Evolutionary conservation across 1,140 invertebrate genomes (phyloP).

Genomic region (Chlorops oryzae): DNA sequence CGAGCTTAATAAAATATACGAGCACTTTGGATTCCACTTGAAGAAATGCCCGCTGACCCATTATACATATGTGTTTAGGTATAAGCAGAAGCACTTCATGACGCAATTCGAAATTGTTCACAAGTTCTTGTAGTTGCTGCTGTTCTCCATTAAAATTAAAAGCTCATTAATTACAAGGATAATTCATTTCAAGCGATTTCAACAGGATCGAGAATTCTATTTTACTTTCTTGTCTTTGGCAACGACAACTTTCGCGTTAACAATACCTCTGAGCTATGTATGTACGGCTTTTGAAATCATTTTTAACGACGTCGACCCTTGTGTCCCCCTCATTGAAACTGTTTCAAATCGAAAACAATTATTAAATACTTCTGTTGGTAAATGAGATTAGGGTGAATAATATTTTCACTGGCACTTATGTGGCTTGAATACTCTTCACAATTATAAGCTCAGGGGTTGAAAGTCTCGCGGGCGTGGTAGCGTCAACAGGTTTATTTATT

Average conservation of each 20-base stretch:
- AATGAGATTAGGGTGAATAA: no score
- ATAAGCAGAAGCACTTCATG: neutral
- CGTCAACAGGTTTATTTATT: no score
- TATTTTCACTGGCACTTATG: no score
- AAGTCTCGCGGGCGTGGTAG: no score
- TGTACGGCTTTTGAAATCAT: conserved; percentile 2
- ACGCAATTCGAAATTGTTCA: conserved; percentile 4
- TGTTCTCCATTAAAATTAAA: conserved; percentile 40
- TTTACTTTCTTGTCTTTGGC: neutral
- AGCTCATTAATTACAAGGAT: conserved; percentile 45
- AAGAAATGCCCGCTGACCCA: no score
- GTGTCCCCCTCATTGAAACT: conserved; percentile 22
- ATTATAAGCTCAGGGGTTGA: no score
- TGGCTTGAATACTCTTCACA: no score
- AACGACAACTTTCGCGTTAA: conserved; percentile 4
- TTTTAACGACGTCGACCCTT: neutral
- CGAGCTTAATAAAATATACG: neutral
- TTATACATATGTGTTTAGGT: no score
- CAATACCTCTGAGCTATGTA: conserved; percentile 8
- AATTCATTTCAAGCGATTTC: conserved; percentile 47
- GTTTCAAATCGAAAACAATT: conserved; percentile 40
- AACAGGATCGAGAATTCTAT: conserved; percentile 30
- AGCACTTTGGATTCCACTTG: no score
- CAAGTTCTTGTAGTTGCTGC: neutral
- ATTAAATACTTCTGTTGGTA: no score